Evolutionary conservation across 2,888 invertebrate species (phyloP).

Genomic region (Amorpha juglandis): DNA sequence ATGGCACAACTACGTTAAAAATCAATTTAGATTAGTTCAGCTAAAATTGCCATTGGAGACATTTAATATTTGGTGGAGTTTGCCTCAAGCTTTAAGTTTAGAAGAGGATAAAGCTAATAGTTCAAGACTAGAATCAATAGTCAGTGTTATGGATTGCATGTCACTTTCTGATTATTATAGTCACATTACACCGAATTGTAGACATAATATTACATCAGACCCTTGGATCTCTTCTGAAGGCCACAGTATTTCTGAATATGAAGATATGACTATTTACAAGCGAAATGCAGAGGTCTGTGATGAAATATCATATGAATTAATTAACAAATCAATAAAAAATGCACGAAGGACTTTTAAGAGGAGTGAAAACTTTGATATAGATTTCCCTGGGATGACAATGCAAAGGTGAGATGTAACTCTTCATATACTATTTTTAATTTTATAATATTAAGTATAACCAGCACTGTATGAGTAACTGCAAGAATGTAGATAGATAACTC

Average conservation of each 20-base stretch:
- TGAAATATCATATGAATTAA: slow-evolving; percentile 57
- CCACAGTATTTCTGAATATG: slow-evolving; percentile 68
- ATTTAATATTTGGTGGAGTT: slow-evolving; percentile 72
- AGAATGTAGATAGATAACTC: too few relatives aligned
- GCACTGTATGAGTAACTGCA: too few relatives aligned
- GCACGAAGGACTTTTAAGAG: slow-evolving; percentile 49
- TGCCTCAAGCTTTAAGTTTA: slow-evolving; percentile 48
- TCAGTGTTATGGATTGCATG: slow-evolving; percentile 63
- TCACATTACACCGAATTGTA: slow-evolving; percentile 38
- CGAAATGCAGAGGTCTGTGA: slow-evolving; percentile 51
- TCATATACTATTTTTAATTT: slow-evolving; percentile 31
- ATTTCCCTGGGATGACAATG: slow-evolving; percentile 57
- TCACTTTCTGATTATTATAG: slow-evolving; percentile 68
- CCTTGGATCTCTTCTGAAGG: slow-evolving; percentile 64
- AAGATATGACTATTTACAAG: slow-evolving; percentile 58
- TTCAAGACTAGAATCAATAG: slow-evolving; percentile 52
- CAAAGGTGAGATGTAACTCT: slow-evolving; percentile 56
- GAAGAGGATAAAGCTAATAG: slow-evolving; percentile 34
- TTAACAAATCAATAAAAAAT: slow-evolving; percentile 47
- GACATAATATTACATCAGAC: slow-evolving; percentile 49
- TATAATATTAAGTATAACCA: too few relatives aligned
- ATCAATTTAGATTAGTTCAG: slow-evolving; percentile 43
- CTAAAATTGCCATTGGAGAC: slow-evolving; percentile 40
- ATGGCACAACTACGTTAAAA: slow-evolving; percentile 48
- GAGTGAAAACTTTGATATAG: slow-evolving; percentile 45